Base-by-base conservation (phyloP, 2,797 vertebrate species). In the Chaetodon trifasciatus region DNA sequence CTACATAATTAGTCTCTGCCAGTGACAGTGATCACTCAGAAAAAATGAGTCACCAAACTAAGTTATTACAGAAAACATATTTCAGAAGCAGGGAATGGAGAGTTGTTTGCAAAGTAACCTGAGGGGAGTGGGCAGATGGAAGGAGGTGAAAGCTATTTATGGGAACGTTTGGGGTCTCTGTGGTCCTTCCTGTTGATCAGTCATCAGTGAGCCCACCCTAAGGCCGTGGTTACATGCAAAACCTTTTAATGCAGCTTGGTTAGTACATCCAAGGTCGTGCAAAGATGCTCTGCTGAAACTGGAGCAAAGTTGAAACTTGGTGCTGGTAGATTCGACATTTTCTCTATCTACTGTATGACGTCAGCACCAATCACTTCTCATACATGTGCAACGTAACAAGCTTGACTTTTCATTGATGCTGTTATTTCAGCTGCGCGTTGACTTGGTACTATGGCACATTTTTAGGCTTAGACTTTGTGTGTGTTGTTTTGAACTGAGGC, bases 91-190 rank as follows among this genome's bases (percentile, higher is more conserved):
- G 21, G 39, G 73, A 82, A 56, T 12, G 5, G 10, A 10, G 32
- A 60, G 58, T 21, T 28, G 52, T 68, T 70, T 46, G 11, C 40
- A 72, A 24, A 66, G 58, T 61, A 74, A 76, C 70, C 69, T 74
- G 56, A 76, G 60, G 76, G 67, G 40, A 72, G 60, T 23, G 52
- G 74, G 11, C 56, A 1, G 61, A 81, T 13, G 74, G 78, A 79
- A 40, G 40, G 71, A 78, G 47, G 78, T 65, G 40, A 78, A 73
- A 73, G 65, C 40, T 71, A 44, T 78, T 79, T 74, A 50, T 55
- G 49, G n/a, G 80, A 86, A 61, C 62, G 65, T 68, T 62, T 4
- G 3, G 16, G 37, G 63, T 79, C 62, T 84, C 71, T 74, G 74
- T 46, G 76, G 66, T 47, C 44, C 24, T 13, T 75, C 16, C 32